A percentile compares a stretch with the other conserved stretches of the same genome.
phyloP scores from a whole-genome alignment of 2,113 vertebrate genomes.

The Caranx ignobilis region DNA sequence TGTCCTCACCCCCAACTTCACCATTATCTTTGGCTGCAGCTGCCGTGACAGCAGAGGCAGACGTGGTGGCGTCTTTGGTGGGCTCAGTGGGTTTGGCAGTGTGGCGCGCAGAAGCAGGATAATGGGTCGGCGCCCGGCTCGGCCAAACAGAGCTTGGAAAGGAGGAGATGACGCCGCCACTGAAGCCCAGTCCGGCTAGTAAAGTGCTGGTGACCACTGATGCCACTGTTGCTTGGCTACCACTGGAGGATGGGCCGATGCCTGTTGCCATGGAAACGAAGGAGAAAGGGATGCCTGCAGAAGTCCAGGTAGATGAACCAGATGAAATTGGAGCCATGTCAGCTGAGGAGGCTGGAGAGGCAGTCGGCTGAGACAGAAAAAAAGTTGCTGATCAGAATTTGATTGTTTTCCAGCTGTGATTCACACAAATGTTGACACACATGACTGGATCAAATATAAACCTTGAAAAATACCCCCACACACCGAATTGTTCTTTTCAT shows the following conservation, averaged over 20 bases:
- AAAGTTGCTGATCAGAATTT: not conserved
- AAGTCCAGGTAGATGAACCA: conserved; percentile 97
- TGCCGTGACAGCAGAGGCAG: conserved; percentile 70
- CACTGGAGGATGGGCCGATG: conserved; percentile 94
- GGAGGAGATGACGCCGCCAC: conserved; percentile 93
- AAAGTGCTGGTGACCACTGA: conserved; percentile 96
- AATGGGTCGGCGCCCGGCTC: conserved; percentile 81
- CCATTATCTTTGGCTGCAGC: conserved; percentile 64
- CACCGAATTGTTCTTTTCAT: no score
- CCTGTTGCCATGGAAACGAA: conserved; percentile 98
- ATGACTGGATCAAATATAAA: no score
- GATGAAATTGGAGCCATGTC: conserved; percentile 99
- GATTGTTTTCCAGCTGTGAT: no score
- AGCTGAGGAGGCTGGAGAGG: conserved; percentile 94
- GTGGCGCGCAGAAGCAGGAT: conserved; percentile 63
- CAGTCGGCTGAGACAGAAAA: conserved; percentile 87
- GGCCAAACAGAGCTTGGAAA: conserved; percentile 97
- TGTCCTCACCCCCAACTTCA: conserved; percentile 85
- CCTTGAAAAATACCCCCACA: no score
- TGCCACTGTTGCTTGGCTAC: conserved; percentile 94
- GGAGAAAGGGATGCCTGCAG: conserved; percentile 95
- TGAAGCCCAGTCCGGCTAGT: conserved; percentile 93
- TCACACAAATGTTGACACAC: no score
- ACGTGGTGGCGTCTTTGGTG: conserved; percentile 77
- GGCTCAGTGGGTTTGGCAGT: conserved; percentile 49